Percentiles rank a stretch among this genome's conserved stretches.
These are phyloP conservation scores for Pachyramphus minor DNA, from an alignment of 2,113 vertebrate species.

Conservation along the genomic window DNA sequence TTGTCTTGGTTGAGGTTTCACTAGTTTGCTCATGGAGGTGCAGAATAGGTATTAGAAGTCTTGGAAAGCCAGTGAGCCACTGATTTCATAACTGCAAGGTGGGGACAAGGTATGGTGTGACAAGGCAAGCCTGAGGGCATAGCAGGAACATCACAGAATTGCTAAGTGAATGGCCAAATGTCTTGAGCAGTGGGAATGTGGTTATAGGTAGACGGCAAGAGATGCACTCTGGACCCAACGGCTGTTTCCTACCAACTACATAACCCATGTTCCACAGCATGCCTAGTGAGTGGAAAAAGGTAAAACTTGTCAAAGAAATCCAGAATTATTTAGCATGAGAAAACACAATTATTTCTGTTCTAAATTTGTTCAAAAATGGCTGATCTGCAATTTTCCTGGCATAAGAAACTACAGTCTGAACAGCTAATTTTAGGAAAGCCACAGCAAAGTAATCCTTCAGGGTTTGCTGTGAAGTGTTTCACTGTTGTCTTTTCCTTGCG, in stretches of 20 bases:
- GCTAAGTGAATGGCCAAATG: neutral
- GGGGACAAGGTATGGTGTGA: neutral
- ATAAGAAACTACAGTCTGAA: neutral
- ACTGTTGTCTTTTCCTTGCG: neutral
- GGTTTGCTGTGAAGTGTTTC: neutral
- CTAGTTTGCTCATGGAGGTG: neutral
- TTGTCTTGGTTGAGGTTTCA: neutral
- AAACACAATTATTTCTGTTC: neutral
- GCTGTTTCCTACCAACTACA: neutral
- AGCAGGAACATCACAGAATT: neutral
- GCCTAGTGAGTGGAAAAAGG: neutral
- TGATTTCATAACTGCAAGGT: neutral
- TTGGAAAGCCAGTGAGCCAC: neutral
- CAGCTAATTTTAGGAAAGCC: neutral
- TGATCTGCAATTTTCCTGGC: neutral
- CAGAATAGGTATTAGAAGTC: neutral
- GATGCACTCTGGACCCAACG: neutral
- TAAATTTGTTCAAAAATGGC: neutral
- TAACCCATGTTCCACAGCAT: neutral
- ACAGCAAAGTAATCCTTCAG: neutral
- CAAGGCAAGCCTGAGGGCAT: neutral
- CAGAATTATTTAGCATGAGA: neutral
- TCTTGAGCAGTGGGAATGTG: neutral
- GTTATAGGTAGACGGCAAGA: neutral
- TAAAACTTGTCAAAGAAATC: neutral